Evolutionary conservation across 2,113 vertebrate species (phyloP), one percentile per base, ranked within the genome.

Genomic region (Diadophis punctatus): DNA sequence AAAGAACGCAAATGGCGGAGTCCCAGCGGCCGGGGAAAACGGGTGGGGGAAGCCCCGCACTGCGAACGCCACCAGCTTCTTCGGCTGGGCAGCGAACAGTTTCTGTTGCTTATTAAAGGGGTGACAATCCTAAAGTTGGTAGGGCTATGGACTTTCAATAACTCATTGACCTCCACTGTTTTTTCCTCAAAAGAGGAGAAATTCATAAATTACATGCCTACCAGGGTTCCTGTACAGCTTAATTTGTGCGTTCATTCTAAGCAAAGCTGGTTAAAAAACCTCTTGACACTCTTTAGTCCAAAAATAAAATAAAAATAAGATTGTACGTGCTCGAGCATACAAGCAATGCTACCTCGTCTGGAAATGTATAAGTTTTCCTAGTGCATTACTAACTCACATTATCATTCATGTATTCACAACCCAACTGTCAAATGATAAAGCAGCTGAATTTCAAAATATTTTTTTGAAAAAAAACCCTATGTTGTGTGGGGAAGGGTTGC

Each of bases 401-500:
- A 85, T 85, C 1, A 87, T 80, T 1, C 63, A 0, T 6, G 53
- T 53, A 91, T 7, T 46, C 90, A 68, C 30, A 74, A 93, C 85
- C 93, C 89, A 46, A 10, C 80, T 92, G 91, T 90, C 85, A 90
- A 91, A 80, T 91, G 88, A 93, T 84, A 90, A 93, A 96, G 68
- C 11, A 2, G 30, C 20, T 16, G 74, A 51, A 48, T 46, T 94
- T 7, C 87, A 87, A 93, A 74, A 84, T 53, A 55, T 94, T 58
- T 22, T 87, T 93, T 46, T 30, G 3, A 0, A 25, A 55, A 34
- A 46, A 46, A 5, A 46, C 18, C 43, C 89, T 85, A 0, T 84
- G 93, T 92, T 74, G 89, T 94, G 1, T 51, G 94, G 95, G 53
- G 58, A 93, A 84, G 94, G 87, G 95, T 96, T 94, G 94, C 93